phyloP scores from a whole-genome alignment of 2,888 invertebrate species.

The Ectemnius cavifrons region DNA sequence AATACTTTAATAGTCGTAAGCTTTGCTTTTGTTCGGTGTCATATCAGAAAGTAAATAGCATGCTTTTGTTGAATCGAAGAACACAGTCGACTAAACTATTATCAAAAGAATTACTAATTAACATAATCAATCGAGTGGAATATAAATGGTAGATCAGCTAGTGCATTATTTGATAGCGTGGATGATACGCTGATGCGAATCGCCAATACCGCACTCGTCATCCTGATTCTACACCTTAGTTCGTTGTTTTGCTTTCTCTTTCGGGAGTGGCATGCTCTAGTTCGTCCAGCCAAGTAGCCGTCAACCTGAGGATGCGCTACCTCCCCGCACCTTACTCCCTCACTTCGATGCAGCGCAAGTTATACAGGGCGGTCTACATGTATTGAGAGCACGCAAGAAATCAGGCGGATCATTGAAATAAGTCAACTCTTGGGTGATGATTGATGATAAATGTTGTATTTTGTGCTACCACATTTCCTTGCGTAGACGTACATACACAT shows the following conservation, averaged over 20 bases:
- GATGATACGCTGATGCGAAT: slow-evolving; percentile 16
- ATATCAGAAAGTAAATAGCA: too few species aligned
- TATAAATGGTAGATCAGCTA: background rate
- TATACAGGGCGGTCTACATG: too few species aligned
- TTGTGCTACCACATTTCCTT: background rate
- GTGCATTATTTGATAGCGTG: background rate
- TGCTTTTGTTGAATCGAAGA: too few species aligned
- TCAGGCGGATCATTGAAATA: slow-evolving; percentile 24
- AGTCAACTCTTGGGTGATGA: slow-evolving; percentile 7
- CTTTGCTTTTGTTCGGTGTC: too few species aligned
- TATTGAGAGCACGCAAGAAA: background rate
- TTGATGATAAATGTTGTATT: slow-evolving; percentile 4
- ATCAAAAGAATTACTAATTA: too few species aligned
- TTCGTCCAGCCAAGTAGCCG: slow-evolving; percentile 68
- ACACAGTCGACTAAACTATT: too few species aligned
- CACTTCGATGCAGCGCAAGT: slow-evolving; percentile 31
- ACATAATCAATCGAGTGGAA: too few species aligned
- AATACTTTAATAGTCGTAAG: too few species aligned
- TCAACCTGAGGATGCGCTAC: slow-evolving; percentile 46
- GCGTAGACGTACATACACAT: slow-evolving; percentile 13
- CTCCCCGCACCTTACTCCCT: slow-evolving; percentile 38
- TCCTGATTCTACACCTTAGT: slow-evolving; percentile 59
- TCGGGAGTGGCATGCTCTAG: slow-evolving; percentile 78
- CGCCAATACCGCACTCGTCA: slow-evolving; percentile 42
- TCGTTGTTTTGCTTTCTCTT: slow-evolving; percentile 78